phyloP scores from a whole-genome alignment of 2,888 invertebrate genomes.

The Caenorhabditis doughertyi region DNA sequence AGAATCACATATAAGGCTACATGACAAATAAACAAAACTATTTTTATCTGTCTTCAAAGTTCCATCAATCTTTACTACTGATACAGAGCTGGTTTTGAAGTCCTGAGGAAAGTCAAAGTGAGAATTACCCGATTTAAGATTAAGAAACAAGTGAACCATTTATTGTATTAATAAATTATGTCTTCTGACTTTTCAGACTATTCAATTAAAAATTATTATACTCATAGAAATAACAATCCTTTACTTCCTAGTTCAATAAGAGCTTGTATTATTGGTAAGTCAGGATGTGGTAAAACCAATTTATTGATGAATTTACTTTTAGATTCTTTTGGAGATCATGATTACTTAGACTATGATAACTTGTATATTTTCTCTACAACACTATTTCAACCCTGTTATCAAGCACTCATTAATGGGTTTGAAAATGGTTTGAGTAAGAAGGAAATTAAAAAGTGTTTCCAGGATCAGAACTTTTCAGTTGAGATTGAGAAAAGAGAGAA shows the following conservation, averaged over 20 bases:
- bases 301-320: slow-evolving; percentile 71
- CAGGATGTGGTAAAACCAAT: slow-evolving; percentile 74
- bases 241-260: slow-evolving; percentile 66
- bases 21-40: slow-evolving; percentile 34
- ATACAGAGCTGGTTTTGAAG: not conserved
- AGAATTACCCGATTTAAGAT: too few relatives aligned
- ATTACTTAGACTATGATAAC: slow-evolving; percentile 72
- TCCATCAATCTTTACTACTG: too few relatives aligned
- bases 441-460: slow-evolving; percentile 44
- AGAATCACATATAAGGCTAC: slow-evolving; percentile 35
- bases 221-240: slow-evolving; percentile 69
- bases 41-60: too few relatives aligned
- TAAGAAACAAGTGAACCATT: too few relatives aligned
- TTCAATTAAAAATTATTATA: slow-evolving; percentile 66
- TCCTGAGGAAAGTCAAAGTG: not conserved
- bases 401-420: slow-evolving; percentile 69
- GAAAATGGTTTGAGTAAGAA: slow-evolving; percentile 66
- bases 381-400: slow-evolving; percentile 73
- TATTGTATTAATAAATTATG: not conserved
- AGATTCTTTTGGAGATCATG: slow-evolving; percentile 49
- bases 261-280: slow-evolving; percentile 75
- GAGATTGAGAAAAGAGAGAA: slow-evolving; percentile 7
- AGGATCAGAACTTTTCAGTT: not conserved
- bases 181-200: slow-evolving; percentile 48
- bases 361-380: slow-evolving; percentile 72